Base-by-base conservation (phyloP, 2,113 vertebrate genomes). In the Dipodomys merriami region DNA sequence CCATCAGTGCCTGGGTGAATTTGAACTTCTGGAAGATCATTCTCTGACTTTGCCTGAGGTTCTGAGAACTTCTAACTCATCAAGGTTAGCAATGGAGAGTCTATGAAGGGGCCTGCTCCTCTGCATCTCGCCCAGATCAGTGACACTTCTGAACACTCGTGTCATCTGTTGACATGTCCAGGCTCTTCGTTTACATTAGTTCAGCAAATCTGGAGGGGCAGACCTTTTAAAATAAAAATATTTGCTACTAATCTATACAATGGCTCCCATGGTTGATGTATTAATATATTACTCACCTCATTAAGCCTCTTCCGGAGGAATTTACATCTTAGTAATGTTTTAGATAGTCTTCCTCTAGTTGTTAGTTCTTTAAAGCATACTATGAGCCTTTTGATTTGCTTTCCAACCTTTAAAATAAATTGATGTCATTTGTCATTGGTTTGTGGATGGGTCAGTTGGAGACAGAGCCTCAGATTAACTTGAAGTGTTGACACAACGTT, bases 161-260 rank as follows among this genome's bases (percentile, higher is more conserved):
- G 79, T 94, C 89, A 82, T 96, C 96, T 96, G 93, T 95, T 95
- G 93, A 93, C 19, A 94, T 80, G 62, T 88, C 25, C 7, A 79
- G 30, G 53, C 68, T 88, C 93, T 96, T 80, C 0, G 65, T 95
- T 95, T 95, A 95, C 93, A 87, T 94, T 86, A 86, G 67, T 25
- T 62, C 65, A 72, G 71, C 74, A 88, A 86, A 91, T 90, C 69
- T 91, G 87, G 83, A 95, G 25, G 29, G 78, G 33, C 30, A 91
- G 88, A 94, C 71, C 69, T 94, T 91, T 95, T 78, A 53, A 90
- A 94, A 93, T 53, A 86, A 96, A 96, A 96, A 95, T 96, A 95
- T 95, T 95, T 95, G 86, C 91, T 60, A 72, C 89, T 92, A 79
- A 83, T 64, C 90, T 96, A 64, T 93, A 92, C 94, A 93, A 78